Percentiles rank a stretch among this genome's conserved stretches.
Evolutionary conservation across 2,797 vertebrate species (phyloP).

Genomic region (Anguilla obscura): DNA sequence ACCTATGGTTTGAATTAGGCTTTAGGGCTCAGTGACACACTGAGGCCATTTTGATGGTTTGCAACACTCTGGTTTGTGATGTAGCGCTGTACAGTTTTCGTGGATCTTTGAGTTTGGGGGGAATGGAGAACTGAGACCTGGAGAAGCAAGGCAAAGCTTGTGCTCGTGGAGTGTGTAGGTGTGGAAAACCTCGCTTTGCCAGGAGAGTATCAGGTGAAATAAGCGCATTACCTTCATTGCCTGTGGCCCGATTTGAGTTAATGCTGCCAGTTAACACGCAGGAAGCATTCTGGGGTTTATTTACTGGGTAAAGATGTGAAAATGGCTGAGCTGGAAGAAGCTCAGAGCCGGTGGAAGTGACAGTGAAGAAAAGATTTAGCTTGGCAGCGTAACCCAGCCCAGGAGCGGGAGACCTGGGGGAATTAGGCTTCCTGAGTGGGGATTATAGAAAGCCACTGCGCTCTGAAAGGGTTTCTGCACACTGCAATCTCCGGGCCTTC

Average conservation of each 20-base stretch:
- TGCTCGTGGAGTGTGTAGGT: no score
- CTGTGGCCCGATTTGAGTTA: constrained; percentile 58
- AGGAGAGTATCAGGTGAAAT: background rate
- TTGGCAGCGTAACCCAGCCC: constrained; percentile 33
- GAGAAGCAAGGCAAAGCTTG: background rate
- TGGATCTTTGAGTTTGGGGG: background rate
- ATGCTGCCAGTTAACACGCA: constrained; percentile 57
- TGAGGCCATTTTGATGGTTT: background rate
- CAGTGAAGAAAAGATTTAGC: constrained; percentile 46
- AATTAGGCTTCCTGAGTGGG: background rate
- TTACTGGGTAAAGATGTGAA: constrained; percentile 67
- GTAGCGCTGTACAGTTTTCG: background rate
- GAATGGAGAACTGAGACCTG: background rate
- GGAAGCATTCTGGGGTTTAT: constrained; percentile 60
- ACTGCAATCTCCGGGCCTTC: background rate
- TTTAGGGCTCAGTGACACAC: no score
- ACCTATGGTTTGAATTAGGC: no score
- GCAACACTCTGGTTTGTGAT: background rate
- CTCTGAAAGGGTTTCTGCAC: background rate
- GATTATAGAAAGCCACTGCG: background rate
- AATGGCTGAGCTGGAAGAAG: constrained; percentile 53
- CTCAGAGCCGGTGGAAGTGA: constrained; percentile 38
- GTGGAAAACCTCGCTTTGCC: background rate
- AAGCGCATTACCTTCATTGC: constrained; percentile 21
- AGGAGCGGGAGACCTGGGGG: constrained; percentile 14